These are phyloP conservation scores for Darevskia mixta DNA, from an alignment of 2,797 vertebrate species.

Conservation along the genomic window DNA sequence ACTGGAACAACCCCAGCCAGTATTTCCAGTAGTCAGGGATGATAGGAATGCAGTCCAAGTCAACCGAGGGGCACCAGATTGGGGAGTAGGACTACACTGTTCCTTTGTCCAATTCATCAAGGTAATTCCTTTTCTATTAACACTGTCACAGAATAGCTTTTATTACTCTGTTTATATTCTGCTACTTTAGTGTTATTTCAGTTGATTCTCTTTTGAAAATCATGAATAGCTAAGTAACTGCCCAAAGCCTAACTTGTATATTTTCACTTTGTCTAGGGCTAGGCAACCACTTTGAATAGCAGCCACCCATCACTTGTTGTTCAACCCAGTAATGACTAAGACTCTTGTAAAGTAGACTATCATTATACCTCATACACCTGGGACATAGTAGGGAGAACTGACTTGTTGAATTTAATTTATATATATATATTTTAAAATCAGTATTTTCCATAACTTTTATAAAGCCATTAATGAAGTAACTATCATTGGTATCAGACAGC, in stretches of 20 bases:
- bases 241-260: background rate
- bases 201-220: background rate
- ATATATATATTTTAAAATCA: background rate
- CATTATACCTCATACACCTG: background rate
- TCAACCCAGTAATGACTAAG: background rate
- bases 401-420: background rate
- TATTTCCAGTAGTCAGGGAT: too few species aligned
- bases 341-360: background rate
- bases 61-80: too few species aligned
- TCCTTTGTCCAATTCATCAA: background rate
- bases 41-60: too few species aligned
- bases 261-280: conserved; percentile 12
- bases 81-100: background rate
- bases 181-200: background rate
- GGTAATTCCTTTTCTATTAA: background rate
- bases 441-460: background rate
- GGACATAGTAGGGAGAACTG: background rate
- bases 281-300: background rate
- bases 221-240: background rate
- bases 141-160: background rate
- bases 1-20: too few species aligned
- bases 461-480: background rate
- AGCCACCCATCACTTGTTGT: background rate
- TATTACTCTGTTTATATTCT: background rate
- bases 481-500: background rate